Base-by-base conservation (phyloP, 1,140 invertebrate species). In the Lordiphosa clarofinis region DNA sequence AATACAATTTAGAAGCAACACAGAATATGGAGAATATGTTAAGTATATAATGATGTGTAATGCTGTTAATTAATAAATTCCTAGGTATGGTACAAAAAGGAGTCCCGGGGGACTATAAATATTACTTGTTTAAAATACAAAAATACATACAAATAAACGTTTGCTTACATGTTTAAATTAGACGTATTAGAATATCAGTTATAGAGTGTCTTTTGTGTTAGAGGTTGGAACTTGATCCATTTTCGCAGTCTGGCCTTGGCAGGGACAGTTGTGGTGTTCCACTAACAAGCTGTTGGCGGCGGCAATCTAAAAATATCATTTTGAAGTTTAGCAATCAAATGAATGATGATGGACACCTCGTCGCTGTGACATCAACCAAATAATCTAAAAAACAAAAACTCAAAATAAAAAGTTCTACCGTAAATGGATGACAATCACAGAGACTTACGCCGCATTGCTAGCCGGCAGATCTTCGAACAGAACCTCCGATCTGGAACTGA, bases 401-500 rank as follows among this genome's bases (percentile, higher is more conserved):
- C 43, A 48, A 59, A n/a, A 12, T 6, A 13, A n/a, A n/a, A 6
- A 13, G 9, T 10, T 47, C 21, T 13, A 19, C n/a, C 13, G 7
- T 9, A 36, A n/a, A 15, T 3, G 9, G 28, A 54, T 38, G 21
- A 38, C 35, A 42, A 31, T 13, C 38, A 39, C 11, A 49, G 28
- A 48, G 57, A 87, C 86, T 88, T 86, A 88, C 86, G 86, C 82
- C 46, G 81, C 82, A 48, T 75, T 87, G 59, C 87, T 88, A n/a
- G 76, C 69, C 42, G 82, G 64, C 43, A 81, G 49, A 72, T 88
- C 79, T 48, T 82, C 76, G 73, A 96, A 95, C 9, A 95, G 86
- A 38, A 92, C 82, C 31, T 92, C 90, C 28, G 94, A 91, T 64
- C 92, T 90, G 3, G 90, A 90, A 74, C 93, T 93, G 11, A 95